phyloP scores from a whole-genome alignment of 1,140 invertebrate species.

The Brachionus angularis region DNA sequence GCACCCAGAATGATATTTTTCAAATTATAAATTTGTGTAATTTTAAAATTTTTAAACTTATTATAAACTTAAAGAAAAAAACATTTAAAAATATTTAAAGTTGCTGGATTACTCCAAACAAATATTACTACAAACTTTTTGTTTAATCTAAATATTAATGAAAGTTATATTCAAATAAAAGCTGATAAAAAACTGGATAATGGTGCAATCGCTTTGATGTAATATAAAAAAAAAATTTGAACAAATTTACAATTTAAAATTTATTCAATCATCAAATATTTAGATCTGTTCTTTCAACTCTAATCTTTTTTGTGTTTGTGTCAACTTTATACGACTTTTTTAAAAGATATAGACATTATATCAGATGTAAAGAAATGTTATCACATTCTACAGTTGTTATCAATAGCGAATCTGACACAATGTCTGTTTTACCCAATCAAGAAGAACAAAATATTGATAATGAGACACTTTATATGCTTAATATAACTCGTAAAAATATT shows the following conservation, averaged over 20 bases:
- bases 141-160: not conserved
- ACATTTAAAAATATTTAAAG: no score
- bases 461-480: not conserved
- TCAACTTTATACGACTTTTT: slow-evolving; percentile 4
- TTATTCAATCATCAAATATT: slow-evolving; percentile 3
- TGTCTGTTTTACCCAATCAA: not conserved
- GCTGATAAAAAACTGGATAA: not conserved
- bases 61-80: not conserved
- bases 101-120: not conserved
- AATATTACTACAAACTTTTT: not conserved
- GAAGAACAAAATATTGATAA: not conserved
- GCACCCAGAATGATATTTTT: slow-evolving; percentile 12
- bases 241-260: not conserved
- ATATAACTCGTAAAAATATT: slow-evolving; percentile 8
- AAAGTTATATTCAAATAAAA: not conserved
- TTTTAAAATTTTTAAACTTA: not conserved
- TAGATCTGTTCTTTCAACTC: not conserved
- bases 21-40: slow-evolving; percentile 20
- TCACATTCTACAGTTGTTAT: not conserved
- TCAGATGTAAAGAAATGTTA: slow-evolving; percentile 1
- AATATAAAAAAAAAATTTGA: not conserved
- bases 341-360: not conserved
- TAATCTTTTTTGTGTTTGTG: not conserved
- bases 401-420: slow-evolving; percentile 20
- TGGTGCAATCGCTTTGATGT: not conserved